Evolutionary conservation across 2,888 invertebrate species (phyloP), one percentile per base, ranked within the genome.

Genomic region (Drosophila bunnanda): DNA sequence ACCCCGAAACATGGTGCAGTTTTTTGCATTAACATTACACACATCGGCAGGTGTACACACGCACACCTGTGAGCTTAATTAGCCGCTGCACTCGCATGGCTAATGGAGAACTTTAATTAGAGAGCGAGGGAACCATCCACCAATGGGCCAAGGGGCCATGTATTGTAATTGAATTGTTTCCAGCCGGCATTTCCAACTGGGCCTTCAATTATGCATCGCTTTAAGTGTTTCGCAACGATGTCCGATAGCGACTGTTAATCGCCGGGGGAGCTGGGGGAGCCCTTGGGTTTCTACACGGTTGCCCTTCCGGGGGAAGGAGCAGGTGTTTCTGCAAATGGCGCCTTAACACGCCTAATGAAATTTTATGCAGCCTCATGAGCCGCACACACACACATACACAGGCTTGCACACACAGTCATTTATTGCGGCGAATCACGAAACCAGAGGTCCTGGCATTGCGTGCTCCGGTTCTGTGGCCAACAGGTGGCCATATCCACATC

Each of bases 311-410:
- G 48, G 50, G 25, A 36, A 52, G 58, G 25, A 13, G n/a, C 38
- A 32, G 59, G 59, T 69, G 76, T 60, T 66, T 56, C 58, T 53
- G 55, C 59, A 77, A 88, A 88, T 88, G 80, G 85, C 83, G 71
- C 62, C 76, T 75, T 80, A 82, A 79, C 80, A 82, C 71, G 84
- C 74, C 79, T 88, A 89, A 88, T 88, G 80, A 89, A 88, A 88
- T 89, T 88, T 88, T 81, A 89, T 88, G 86, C 78, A 75, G 65
- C 69, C 76, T 88, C 87, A 82, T 80, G 73, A 78, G 78, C 68
- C 44, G 38, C 30, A 36, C 36, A 12, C 38, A 39, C 36, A 59
- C 58, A 48, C 34, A 46, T 34, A 30, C 65, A 44, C 22, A n/a
- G n/a, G n/a, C n/a, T n/a, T n/a, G 38, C 30, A 36, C 36, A 36